Conservation (phyloP, 2,113 vertebrate genomes). For the Aplodontia rufa region DNA sequence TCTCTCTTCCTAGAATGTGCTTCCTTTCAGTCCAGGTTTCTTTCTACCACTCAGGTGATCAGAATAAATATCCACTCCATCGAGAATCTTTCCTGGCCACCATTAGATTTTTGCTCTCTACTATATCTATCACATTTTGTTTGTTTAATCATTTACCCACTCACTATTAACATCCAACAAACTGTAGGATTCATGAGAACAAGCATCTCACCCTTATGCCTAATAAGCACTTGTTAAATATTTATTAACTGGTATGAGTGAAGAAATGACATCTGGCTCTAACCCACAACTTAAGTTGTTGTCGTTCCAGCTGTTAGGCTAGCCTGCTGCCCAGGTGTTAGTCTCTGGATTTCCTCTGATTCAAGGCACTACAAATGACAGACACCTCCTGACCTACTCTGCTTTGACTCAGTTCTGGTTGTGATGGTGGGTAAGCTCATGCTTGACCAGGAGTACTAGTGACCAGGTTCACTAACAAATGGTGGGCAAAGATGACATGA, state of each 20-base stretch:
- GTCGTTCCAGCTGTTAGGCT: background rate
- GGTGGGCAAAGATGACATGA: background rate
- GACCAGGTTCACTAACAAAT: background rate
- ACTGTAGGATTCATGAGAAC: background rate
- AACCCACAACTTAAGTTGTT: background rate
- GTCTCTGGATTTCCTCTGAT: background rate
- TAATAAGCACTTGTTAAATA: background rate
- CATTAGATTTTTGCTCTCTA: background rate
- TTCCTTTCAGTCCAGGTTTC: background rate
- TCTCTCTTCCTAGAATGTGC: background rate
- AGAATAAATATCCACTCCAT: background rate
- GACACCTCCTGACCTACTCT: background rate
- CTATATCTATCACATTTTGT: background rate
- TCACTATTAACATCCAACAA: background rate
- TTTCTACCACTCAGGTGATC: background rate
- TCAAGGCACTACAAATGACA: background rate
- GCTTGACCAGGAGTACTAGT: background rate
- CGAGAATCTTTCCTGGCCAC: background rate
- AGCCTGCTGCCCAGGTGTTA: background rate
- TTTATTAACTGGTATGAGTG: background rate
- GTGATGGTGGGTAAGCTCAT: background rate
- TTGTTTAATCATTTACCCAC: background rate
- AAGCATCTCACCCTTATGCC: background rate
- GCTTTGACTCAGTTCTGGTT: background rate
- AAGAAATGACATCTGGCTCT: background rate